Percentiles rank a stretch among this genome's conserved stretches.
These are phyloP conservation scores for Nemopilema nomurai DNA, from an alignment of 30 jellyfish, hydroid and myxozoan species.

Conservation along the genomic window DNA sequence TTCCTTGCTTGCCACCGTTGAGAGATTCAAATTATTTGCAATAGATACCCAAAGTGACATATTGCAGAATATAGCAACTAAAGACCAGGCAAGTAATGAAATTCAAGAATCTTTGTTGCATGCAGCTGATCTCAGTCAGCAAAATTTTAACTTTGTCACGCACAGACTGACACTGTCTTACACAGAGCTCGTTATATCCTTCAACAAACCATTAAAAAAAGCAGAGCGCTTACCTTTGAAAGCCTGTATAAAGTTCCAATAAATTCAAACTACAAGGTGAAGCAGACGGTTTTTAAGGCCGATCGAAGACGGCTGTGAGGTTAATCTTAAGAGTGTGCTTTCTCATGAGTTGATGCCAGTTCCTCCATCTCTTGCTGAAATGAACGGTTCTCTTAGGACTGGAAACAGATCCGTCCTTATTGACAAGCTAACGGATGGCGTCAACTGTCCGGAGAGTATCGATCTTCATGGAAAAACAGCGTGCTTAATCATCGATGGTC, in stretches of 20 bases:
- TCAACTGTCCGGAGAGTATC: conserved; percentile 23
- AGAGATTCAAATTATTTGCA: conserved; percentile 3
- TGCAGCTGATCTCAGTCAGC: background rate
- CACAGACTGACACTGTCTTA: background rate
- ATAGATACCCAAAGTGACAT: background rate
- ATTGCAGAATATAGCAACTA: background rate
- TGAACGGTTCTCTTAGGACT: conserved; percentile 18
- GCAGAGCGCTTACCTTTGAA: background rate
- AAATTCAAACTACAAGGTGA: background rate
- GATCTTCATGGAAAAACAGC: conserved; percentile 13
- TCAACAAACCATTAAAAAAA: background rate
- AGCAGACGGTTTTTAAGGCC: background rate
- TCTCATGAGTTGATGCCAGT: conserved; percentile 18
- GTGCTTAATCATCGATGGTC: conserved; percentile 28
- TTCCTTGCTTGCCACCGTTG: conserved; percentile 10
- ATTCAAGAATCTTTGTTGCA: background rate
- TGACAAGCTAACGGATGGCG: conserved; percentile 10
- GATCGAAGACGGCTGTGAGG: background rate
- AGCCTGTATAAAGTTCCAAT: background rate
- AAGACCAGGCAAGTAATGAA: background rate
- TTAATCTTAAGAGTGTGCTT: background rate
- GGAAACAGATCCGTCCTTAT: conserved; percentile 17
- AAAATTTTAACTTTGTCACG: background rate
- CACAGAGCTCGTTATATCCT: background rate
- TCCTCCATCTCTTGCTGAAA: conserved; percentile 14